phyloP scores from a whole-genome alignment of 2,888 invertebrate species.

The Drepana falcataria region DNA sequence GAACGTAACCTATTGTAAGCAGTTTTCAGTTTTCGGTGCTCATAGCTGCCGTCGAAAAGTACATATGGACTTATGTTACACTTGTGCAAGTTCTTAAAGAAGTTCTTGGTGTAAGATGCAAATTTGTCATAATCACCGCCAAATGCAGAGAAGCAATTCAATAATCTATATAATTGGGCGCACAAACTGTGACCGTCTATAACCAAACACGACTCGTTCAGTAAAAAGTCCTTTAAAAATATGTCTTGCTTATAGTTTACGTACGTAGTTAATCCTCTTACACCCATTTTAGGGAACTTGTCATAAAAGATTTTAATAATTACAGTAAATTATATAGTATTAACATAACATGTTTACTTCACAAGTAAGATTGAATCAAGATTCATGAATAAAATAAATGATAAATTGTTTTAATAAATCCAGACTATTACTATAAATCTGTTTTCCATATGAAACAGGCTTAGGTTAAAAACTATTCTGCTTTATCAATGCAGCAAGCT shows the following conservation, averaged over 20 bases:
- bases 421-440: no score
- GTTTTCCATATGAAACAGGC: no score
- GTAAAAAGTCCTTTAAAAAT: conserved; percentile 80
- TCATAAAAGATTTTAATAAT: neutral
- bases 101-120: conserved; percentile 80
- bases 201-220: conserved; percentile 84
- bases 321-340: no score
- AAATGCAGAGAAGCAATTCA: conserved; percentile 83
- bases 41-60: conserved; percentile 89
- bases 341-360: no score
- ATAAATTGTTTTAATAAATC: no score
- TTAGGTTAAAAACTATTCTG: no score
- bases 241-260: conserved; percentile 82
- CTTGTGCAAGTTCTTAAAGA: conserved; percentile 83
- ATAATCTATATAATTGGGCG: conserved; percentile 82
- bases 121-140: conserved; percentile 92
- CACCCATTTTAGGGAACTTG: conserved; percentile 80
- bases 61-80: conserved; percentile 86
- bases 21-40: conserved; percentile 84
- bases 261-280: conserved; percentile 90
- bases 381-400: no score
- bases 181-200: conserved; percentile 90
- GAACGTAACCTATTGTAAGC: conserved; percentile 77
- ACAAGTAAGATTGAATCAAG: no score
- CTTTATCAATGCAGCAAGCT: no score